Conservation (phyloP, 1,140 invertebrate species). For the Schlechtendalia chinensis region DNA sequence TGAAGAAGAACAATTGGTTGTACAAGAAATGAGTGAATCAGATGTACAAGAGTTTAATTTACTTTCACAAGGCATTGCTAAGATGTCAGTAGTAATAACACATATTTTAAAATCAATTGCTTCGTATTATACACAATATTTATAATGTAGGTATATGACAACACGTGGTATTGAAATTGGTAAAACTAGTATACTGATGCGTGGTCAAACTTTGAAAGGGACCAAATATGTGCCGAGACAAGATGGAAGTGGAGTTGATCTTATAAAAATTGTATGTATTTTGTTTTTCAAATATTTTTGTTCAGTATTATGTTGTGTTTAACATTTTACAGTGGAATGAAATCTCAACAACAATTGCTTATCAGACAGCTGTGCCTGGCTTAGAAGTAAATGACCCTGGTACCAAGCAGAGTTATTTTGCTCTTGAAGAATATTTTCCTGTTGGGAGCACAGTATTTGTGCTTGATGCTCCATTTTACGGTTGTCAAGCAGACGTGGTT, state of each 20-base stretch:
- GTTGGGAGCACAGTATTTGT: slow-evolving; percentile 70
- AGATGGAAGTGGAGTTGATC: slow-evolving; percentile 51
- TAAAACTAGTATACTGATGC: slow-evolving; percentile 68
- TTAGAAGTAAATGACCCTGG: slow-evolving; percentile 57
- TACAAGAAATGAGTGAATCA: slow-evolving; percentile 57
- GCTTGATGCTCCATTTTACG: slow-evolving; percentile 76
- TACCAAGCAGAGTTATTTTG: slow-evolving; percentile 54
- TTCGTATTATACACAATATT: background rate
- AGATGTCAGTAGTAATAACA: slow-evolving; percentile 58
- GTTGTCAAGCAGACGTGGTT: slow-evolving; percentile 55
- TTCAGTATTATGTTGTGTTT: background rate
- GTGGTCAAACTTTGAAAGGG: slow-evolving; percentile 71
- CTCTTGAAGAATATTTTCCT: slow-evolving; percentile 72
- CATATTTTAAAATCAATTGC: slow-evolving; percentile 30
- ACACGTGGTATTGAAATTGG: slow-evolving; percentile 68
- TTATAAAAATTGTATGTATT: slow-evolving; percentile 36
- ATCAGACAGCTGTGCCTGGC: slow-evolving; percentile 66
- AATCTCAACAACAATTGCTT: slow-evolving; percentile 56
- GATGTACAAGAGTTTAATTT: slow-evolving; percentile 57
- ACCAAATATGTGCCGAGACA: slow-evolving; percentile 62
- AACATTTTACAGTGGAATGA: slow-evolving; percentile 50
- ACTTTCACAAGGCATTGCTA: slow-evolving; percentile 57
- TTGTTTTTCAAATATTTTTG: background rate
- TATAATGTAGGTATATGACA: slow-evolving; percentile 58
- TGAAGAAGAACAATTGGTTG: slow-evolving; percentile 53